Evolutionary conservation across 2,797 vertebrate genomes (phyloP).

Genomic region (Macrochelys suwanniensis): DNA sequence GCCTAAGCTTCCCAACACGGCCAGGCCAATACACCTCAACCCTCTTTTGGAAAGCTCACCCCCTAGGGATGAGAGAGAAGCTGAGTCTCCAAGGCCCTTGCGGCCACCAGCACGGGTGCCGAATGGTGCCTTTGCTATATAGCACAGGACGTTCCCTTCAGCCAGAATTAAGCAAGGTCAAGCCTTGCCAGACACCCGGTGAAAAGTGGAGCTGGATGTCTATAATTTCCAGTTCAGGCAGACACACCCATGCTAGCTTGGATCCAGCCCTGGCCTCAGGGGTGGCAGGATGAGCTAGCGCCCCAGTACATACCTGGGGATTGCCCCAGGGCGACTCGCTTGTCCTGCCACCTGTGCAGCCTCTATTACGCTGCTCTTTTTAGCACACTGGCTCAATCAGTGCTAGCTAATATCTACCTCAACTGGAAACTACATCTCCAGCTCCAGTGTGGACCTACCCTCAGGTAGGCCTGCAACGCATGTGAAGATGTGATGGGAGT

Average conservation of each 20-base stretch:
- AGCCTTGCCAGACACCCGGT: neutral
- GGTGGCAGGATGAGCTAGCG: too few species aligned
- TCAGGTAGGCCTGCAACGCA: neutral
- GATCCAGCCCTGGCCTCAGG: neutral
- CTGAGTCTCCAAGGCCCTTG: neutral
- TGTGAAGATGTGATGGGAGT: neutral
- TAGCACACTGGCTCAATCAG: neutral
- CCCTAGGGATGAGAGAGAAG: neutral
- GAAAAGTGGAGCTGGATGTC: neutral
- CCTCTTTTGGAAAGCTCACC: neutral
- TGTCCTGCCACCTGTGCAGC: neutral
- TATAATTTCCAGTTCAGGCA: too few species aligned
- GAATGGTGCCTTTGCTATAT: neutral
- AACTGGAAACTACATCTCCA: neutral
- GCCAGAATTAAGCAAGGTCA: neutral
- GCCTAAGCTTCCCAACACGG: fast-evolving
- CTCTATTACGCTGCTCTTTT: too few species aligned
- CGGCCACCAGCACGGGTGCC: neutral
- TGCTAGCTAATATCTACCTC: neutral
- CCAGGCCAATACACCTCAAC: neutral
- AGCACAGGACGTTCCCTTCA: neutral
- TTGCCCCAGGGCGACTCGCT: neutral
- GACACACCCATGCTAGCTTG: neutral
- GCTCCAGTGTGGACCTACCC: too few species aligned
- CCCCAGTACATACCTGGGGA: neutral